phyloP scores from a whole-genome alignment of 1,140 invertebrate species.

The Archivesica marissinica region DNA sequence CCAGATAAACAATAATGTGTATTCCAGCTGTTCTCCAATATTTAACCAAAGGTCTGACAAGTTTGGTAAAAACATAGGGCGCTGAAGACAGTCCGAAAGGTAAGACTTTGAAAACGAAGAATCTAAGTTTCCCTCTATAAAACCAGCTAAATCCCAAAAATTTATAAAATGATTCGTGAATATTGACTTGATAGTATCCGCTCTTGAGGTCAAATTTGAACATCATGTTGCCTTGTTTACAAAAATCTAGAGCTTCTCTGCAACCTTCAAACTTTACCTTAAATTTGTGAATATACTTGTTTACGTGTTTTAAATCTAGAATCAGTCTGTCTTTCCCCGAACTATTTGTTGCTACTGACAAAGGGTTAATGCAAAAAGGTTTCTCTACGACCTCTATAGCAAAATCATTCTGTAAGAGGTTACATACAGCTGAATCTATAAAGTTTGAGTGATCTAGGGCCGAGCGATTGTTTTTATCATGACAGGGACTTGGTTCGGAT shows the following conservation, averaged over 20 bases:
- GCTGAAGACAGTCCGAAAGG: background rate
- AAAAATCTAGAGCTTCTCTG: slow-evolving; percentile 10
- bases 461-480: no score
- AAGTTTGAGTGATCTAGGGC: no score
- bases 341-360: slow-evolving; percentile 28
- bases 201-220: slow-evolving; percentile 20
- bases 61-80: background rate
- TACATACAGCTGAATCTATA: no score
- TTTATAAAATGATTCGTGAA: slow-evolving; percentile 8
- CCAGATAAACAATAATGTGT: no score
- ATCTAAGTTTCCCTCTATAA: background rate
- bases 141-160: slow-evolving; percentile 5
- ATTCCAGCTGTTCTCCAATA: no score
- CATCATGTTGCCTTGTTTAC: background rate
- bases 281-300: background rate
- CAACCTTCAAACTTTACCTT: slow-evolving; percentile 21
- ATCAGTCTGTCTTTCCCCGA: slow-evolving; percentile 8
- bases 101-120: slow-evolving; percentile 11
- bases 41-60: no score
- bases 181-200: slow-evolving; percentile 11
- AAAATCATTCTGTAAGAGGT: no score
- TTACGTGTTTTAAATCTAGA: slow-evolving; percentile 14
- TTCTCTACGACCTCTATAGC: no score
- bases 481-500: no score
- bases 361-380: slow-evolving; percentile 12